A percentile compares a stretch with the other conserved stretches of the same genome.
These are phyloP conservation scores for Microcaecilia unicolor DNA, from an alignment of 2,797 vertebrate species.

Conservation along the genomic window DNA sequence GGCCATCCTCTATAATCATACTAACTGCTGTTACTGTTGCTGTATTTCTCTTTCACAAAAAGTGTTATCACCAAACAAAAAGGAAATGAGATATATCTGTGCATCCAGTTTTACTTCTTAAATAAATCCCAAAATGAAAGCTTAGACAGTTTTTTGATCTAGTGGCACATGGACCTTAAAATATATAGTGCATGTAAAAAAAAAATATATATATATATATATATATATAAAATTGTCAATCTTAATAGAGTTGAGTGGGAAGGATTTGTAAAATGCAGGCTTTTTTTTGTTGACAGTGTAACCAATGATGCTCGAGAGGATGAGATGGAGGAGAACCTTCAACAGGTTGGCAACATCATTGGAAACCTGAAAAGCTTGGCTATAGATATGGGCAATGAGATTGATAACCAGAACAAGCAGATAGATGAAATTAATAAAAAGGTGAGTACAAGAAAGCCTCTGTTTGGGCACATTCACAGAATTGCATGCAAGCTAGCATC, in stretches of 20 bases:
- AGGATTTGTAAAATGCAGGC: too few relatives aligned
- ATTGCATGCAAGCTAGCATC: too few relatives aligned
- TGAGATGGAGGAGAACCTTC: slow-evolving; percentile 95
- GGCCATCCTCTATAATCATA: neutral
- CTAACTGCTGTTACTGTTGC: neutral
- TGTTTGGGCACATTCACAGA: too few relatives aligned
- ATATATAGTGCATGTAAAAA: neutral
- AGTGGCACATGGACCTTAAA: neutral
- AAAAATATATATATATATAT: too few relatives aligned
- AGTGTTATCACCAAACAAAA: too few relatives aligned
- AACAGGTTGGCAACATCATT: slow-evolving; percentile 78
- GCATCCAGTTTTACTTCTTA: too few relatives aligned
- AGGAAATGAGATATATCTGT: too few relatives aligned
- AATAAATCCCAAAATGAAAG: too few relatives aligned
- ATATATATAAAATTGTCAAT: too few relatives aligned
- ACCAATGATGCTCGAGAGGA: slow-evolving; percentile 91
- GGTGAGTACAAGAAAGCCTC: too few relatives aligned
- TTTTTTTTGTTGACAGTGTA: slow-evolving; percentile 54
- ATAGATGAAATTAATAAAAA: slow-evolving; percentile 79
- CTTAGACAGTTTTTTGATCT: too few relatives aligned
- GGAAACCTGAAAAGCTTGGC: slow-evolving; percentile 89
- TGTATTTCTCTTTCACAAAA: too few relatives aligned
- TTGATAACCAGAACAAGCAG: slow-evolving; percentile 82
- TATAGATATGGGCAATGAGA: slow-evolving; percentile 86
- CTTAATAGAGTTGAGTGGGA: neutral